These are phyloP conservation scores for Meghimatium bilineatum DNA, from an alignment of 2,888 invertebrate species.

Conservation along the genomic window DNA sequence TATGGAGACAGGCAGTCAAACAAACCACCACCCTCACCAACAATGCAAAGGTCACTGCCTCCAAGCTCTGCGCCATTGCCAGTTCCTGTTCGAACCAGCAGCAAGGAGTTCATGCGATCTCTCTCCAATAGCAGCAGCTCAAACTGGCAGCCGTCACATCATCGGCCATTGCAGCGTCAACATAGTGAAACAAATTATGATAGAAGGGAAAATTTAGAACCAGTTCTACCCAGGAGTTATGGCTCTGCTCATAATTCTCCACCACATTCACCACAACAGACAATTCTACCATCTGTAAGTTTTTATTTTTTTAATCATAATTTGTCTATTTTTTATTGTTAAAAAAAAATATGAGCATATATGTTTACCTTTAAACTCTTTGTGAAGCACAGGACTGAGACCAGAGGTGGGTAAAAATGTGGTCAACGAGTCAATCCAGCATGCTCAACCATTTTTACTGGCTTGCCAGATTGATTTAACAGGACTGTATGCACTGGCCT, in stretches of 20 bases:
- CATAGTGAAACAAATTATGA: conserved; percentile 59
- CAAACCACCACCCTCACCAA: conserved; percentile 66
- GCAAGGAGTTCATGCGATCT: conserved; percentile 68
- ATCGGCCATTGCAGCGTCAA: conserved; percentile 56
- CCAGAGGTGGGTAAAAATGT: no score
- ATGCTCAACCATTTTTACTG: no score
- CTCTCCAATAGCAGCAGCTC: conserved; percentile 61
- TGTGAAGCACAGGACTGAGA: no score
- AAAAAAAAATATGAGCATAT: no score
- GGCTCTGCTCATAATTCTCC: conserved; percentile 52
- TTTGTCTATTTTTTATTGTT: no score
- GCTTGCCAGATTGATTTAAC: no score
- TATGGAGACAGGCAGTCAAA: conserved; percentile 52
- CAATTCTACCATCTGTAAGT: conserved; percentile 53
- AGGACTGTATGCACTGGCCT: no score
- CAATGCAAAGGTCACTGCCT: conserved; percentile 56
- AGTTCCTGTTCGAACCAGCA: conserved; percentile 65
- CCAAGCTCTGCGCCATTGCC: conserved; percentile 54
- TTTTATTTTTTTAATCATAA: not conserved
- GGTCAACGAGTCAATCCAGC: no score
- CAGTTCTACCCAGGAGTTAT: conserved; percentile 38
- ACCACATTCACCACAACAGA: conserved; percentile 52
- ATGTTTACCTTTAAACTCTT: no score
- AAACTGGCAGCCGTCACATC: conserved; percentile 49
- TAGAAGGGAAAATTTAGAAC: conserved; percentile 50